Percentiles rank a stretch among this genome's conserved stretches.
These are phyloP conservation scores for Zeus faber DNA, from an alignment of 2,113 vertebrate genomes.

Conservation along the genomic window DNA sequence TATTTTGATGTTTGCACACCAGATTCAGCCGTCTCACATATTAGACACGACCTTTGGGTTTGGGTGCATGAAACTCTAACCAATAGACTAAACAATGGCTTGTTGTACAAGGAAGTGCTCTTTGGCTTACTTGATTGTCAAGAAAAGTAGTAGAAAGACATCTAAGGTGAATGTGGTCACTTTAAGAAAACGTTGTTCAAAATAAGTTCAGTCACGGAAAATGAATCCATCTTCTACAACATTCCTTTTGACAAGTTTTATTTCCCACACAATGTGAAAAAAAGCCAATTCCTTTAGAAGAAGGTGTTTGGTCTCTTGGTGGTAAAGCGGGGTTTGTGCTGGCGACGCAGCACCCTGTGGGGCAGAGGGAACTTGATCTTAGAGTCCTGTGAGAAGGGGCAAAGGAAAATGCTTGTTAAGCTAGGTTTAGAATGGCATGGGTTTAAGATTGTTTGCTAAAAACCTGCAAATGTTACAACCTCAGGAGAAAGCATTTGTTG, in stretches of 20 bases:
- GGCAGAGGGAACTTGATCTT: constrained; percentile 99
- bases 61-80: not conserved
- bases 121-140: not conserved
- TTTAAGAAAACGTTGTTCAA: too few species aligned
- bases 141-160: not conserved
- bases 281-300: constrained; percentile 73
- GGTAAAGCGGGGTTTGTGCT: constrained; percentile 98
- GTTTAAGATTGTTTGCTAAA: too few species aligned
- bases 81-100: not conserved
- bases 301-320: constrained; percentile 99
- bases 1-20: not conserved
- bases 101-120: not conserved
- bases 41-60: not conserved
- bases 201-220: too few species aligned
- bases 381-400: constrained; percentile 80
- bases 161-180: too few species aligned
- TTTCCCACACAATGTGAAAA: constrained; percentile 62
- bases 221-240: too few species aligned
- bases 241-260: constrained; percentile 66
- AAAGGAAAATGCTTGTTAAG: not conserved
- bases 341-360: constrained; percentile 91
- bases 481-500: too few species aligned
- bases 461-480: too few species aligned
- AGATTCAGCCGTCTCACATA: not conserved
- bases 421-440: too few species aligned